Conservation (phyloP, 92 coral and sea anemone genomes). For the Siderastrea siderea region DNA sequence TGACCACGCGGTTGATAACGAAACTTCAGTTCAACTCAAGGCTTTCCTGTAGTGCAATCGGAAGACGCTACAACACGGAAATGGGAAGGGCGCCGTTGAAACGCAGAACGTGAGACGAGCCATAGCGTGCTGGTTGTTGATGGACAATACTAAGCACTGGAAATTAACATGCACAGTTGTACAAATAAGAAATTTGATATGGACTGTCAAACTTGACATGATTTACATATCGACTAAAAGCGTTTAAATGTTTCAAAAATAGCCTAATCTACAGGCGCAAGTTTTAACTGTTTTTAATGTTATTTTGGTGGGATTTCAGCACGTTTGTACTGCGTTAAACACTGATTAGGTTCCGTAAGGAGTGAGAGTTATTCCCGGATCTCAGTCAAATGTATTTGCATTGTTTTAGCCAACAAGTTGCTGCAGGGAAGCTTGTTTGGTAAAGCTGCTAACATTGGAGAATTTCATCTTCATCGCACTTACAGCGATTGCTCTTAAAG, state of each 20-base stretch:
- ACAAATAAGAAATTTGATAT: conserved; percentile 40
- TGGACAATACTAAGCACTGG: conserved; percentile 40
- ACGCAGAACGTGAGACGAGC: neutral
- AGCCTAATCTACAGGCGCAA: neutral
- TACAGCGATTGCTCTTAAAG: neutral
- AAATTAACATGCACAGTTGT: conserved; percentile 56
- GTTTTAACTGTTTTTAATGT: neutral
- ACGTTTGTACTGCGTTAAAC: neutral
- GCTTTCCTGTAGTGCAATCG: neutral
- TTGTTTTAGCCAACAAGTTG: conserved; percentile 42
- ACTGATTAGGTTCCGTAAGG: neutral
- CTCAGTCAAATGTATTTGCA: conserved; percentile 10
- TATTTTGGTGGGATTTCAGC: conserved; percentile 3
- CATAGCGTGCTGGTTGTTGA: conserved; percentile 19
- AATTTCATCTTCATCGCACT: neutral
- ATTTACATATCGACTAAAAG: conserved; percentile 40
- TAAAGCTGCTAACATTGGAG: neutral
- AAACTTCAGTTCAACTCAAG: neutral
- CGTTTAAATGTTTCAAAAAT: conserved; percentile 20
- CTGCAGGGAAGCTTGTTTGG: conserved; percentile 36
- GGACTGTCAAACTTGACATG: conserved; percentile 24
- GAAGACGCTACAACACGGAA: neutral
- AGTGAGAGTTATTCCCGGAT: neutral
- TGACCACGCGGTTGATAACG: neutral
- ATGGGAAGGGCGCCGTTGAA: neutral